Evolutionary conservation across 2,888 invertebrate species (phyloP).

Genomic region (Vanessa cardui): DNA sequence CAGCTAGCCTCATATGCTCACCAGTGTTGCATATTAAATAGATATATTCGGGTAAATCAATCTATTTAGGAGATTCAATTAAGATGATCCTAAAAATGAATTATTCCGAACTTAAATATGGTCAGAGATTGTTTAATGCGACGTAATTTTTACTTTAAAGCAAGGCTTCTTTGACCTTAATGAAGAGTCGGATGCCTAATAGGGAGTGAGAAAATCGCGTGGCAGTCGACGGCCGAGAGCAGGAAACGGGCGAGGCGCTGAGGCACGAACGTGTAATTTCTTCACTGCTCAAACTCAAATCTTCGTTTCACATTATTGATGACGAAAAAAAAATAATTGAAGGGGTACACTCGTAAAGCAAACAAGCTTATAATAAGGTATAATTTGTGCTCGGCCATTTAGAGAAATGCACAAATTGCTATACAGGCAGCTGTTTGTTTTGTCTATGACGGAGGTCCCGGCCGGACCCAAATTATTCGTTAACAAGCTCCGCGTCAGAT

Average conservation of each 20-base stretch:
- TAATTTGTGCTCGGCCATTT: slow-evolving; percentile 83
- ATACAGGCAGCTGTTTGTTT: slow-evolving; percentile 80
- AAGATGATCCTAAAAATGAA: neutral
- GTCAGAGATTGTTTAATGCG: slow-evolving; percentile 23
- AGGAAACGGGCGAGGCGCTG: slow-evolving; percentile 73
- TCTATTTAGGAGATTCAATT: slow-evolving; percentile 5
- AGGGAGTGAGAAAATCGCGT: slow-evolving; percentile 41
- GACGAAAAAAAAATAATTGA: slow-evolving; percentile 81
- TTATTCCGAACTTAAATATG: slow-evolving; percentile 36
- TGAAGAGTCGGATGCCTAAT: slow-evolving; percentile 52
- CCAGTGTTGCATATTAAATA: too few species aligned
- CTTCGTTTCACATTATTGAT: slow-evolving; percentile 71
- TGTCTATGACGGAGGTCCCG: slow-evolving; percentile 82
- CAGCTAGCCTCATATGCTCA: neutral
- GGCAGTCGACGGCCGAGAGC: slow-evolving; percentile 35
- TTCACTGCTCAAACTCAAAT: slow-evolving; percentile 66
- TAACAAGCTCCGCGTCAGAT: slow-evolving; percentile 83
- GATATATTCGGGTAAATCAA: too few species aligned
- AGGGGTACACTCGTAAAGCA: slow-evolving; percentile 82
- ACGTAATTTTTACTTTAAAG: neutral
- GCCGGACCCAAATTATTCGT: slow-evolving; percentile 76
- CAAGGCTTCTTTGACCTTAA: slow-evolving; percentile 39
- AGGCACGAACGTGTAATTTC: slow-evolving; percentile 76
- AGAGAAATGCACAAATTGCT: slow-evolving; percentile 82
- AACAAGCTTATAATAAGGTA: slow-evolving; percentile 83